These are phyloP conservation scores for Meandrusa payeni DNA, from an alignment of 2,888 invertebrate species.

Conservation along the genomic window DNA sequence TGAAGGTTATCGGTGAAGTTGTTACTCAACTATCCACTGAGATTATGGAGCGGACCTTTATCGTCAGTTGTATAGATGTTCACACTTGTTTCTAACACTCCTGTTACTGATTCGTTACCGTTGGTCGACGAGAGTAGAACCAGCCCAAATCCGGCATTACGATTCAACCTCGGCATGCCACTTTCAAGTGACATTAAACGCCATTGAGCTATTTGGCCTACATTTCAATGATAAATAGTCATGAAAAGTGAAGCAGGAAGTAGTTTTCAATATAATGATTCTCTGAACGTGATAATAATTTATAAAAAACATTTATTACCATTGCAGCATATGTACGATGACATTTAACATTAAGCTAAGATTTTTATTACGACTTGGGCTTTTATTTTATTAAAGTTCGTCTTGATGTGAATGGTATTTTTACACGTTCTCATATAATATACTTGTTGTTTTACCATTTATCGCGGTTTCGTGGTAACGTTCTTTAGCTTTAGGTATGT, in stretches of 20 bases:
- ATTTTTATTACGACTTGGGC: slow-evolving; percentile 9
- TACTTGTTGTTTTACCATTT: slow-evolving; percentile 16
- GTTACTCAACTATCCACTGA: slow-evolving; percentile 64
- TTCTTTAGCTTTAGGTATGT: slow-evolving; percentile 3
- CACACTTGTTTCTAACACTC: slow-evolving; percentile 27
- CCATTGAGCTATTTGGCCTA: slow-evolving; percentile 42
- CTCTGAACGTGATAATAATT: slow-evolving; percentile 11
- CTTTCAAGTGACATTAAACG: slow-evolving; percentile 51
- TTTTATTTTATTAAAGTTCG: slow-evolving; percentile 3
- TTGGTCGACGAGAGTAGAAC: slow-evolving; percentile 7
- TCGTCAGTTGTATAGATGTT: slow-evolving; percentile 30
- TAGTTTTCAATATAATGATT: slow-evolving; percentile 11
- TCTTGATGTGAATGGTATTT: slow-evolving; percentile 18
- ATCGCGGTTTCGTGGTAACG: slow-evolving; percentile 7
- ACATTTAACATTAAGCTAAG: slow-evolving; percentile 16
- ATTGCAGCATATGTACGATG: slow-evolving; percentile 12
- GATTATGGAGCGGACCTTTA: slow-evolving; percentile 62
- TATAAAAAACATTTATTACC: slow-evolving; percentile 13
- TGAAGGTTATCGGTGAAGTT: slow-evolving; percentile 53
- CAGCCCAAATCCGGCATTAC: slow-evolving; percentile 37
- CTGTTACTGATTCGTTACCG: too few relatives aligned
- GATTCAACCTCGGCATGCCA: slow-evolving; percentile 45
- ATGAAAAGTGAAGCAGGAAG: slow-evolving; percentile 27
- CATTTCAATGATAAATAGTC: slow-evolving; percentile 25
- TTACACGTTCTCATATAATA: slow-evolving; percentile 17